A percentile compares a stretch with the other conserved stretches of the same genome.
These are phyloP conservation scores for Synanthedon vespiformis DNA, from an alignment of 2,888 invertebrate species.

Conservation along the genomic window DNA sequence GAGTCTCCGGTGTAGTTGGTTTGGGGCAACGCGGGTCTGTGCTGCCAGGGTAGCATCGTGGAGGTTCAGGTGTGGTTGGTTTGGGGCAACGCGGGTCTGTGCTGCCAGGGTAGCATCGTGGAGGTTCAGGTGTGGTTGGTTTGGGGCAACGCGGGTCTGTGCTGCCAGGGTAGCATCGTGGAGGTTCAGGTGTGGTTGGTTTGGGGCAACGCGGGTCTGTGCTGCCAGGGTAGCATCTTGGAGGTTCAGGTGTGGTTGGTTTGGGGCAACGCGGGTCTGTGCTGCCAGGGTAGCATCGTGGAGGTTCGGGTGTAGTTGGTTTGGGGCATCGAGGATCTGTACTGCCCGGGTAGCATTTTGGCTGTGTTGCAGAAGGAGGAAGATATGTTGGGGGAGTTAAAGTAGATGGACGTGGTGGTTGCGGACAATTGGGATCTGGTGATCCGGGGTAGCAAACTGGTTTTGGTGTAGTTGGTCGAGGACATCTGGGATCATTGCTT, in stretches of 20 bases:
- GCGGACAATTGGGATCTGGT: no score
- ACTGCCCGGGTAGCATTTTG: no score
- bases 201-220: slow-evolving; percentile 12
- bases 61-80: slow-evolving; percentile 15
- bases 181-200: slow-evolving; percentile 12
- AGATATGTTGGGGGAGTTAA: no score
- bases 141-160: no score
- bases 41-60: background rate
- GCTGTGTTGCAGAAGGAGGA: no score
- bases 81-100: slow-evolving; percentile 25
- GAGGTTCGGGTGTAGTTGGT: slow-evolving; percentile 15
- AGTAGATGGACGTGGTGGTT: no score
- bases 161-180: no score
- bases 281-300: background rate
- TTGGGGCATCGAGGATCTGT: slow-evolving; percentile 15
- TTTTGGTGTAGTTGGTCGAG: slow-evolving; percentile 9
- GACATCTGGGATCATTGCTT: slow-evolving; percentile 34
- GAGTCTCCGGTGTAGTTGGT: slow-evolving; percentile 4
- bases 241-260: slow-evolving; percentile 4
- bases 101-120: slow-evolving; percentile 27
- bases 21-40: slow-evolving; percentile 4
- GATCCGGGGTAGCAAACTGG: no score
- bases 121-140: slow-evolving; percentile 9
- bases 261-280: slow-evolving; percentile 18
- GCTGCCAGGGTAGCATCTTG: slow-evolving; percentile 24